Base-by-base conservation (phyloP, 1,140 invertebrate species). In the Heliothis virescens region DNA sequence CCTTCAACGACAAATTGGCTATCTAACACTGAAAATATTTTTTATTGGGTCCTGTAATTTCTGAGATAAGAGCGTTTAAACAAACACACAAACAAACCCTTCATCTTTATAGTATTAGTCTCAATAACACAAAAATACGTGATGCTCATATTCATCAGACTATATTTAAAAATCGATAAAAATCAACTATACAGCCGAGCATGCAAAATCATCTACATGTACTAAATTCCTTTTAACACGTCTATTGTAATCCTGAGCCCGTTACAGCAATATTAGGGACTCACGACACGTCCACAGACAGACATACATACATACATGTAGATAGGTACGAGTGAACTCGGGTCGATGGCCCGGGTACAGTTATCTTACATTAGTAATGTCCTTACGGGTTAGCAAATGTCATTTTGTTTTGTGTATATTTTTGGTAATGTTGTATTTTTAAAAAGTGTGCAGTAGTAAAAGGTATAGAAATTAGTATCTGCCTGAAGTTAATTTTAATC, bases 221-320 rank as follows among this genome's bases (percentile, higher is more conserved):
- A 48, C 15, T 63, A 63, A n/a, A 41, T 41, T 41, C 63, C n/a
- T 3, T 65, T 48, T 48, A 65, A 9, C 62, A 65, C 41, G 7
- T 48, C 41, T 48, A 21, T 48, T 67, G 63, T 67, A 18, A 48
- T 67, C 41, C 41, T 21, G 18, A 12, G 3, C 65, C 62, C 48
- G 48, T 71, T 71, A 71, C 9, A 53, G 1, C 41, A 18, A n/a
- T 52, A 53, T 71, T 71, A 71, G 21, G 67, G 67, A 53, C 47
- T 71, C 67, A 71, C 48, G 67, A 71, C 48, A 71, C 67, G 67
- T 71, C 48, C 15, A 29, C 48, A 52, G 18, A 53, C 67, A 71
- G 3, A 71, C 67, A 52, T 18, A 67, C 59, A 29, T 29, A 26
- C 59, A 13, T 69, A 53, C 2, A 65, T 21, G 16, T 48, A 48